These are phyloP conservation scores for Spheniscus humboldti DNA, from an alignment of 2,797 vertebrate genomes.

Conservation along the genomic window DNA sequence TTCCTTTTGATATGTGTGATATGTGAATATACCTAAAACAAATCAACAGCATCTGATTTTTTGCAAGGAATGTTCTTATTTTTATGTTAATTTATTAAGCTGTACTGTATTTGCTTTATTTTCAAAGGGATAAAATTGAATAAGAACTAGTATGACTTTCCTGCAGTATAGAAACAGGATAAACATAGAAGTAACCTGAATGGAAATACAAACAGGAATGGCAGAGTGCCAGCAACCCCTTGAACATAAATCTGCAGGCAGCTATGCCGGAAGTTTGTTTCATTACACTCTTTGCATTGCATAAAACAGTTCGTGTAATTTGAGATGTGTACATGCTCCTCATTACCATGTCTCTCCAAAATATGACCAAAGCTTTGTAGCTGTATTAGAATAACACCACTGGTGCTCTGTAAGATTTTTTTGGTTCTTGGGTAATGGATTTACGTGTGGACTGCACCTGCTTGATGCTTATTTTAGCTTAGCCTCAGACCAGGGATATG, in stretches of 20 bases:
- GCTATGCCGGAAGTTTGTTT: background rate
- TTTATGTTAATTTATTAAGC: background rate
- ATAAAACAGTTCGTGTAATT: background rate
- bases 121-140: background rate
- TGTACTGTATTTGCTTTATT: background rate
- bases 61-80: background rate
- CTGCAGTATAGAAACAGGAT: background rate
- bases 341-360: background rate
- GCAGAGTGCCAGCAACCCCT: background rate
- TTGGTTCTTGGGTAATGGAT: background rate
- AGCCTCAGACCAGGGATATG: background rate
- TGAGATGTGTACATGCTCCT: background rate
- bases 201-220: background rate
- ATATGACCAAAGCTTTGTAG: background rate
- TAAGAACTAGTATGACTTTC: background rate
- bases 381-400: background rate
- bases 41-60: background rate
- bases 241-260: background rate
- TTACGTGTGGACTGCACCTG: constrained; percentile 12
- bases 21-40: background rate
- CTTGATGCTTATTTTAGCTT: background rate
- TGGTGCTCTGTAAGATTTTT: background rate
- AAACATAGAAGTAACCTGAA: background rate
- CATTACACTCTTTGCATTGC: background rate
- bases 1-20: background rate